Percentiles rank a stretch among this genome's conserved stretches.
Conservation (phyloP, 2,888 invertebrate genomes). For the Torymus auratus region DNA sequence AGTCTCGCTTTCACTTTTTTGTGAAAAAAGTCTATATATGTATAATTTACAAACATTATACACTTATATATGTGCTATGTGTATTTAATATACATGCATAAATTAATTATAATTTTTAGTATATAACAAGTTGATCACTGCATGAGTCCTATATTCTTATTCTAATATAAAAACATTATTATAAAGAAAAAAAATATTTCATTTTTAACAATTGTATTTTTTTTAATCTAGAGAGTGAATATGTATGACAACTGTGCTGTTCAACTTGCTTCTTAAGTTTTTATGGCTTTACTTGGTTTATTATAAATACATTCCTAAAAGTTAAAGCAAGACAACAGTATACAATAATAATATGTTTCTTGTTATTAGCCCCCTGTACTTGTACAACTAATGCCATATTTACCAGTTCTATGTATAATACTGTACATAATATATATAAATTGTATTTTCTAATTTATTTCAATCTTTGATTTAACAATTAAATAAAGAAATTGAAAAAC, state of each 20-base stretch:
- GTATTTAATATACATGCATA: conserved; percentile 1
- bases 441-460: conserved; percentile 16
- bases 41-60: not conserved
- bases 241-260: not conserved
- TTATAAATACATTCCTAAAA: conserved; percentile 6
- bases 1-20: conserved; percentile 29
- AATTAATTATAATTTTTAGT: not conserved
- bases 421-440: conserved; percentile 22
- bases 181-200: not conserved
- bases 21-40: conserved; percentile 10
- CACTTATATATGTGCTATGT: not conserved
- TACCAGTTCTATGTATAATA: conserved; percentile 8
- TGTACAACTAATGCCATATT: not conserved
- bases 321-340: conserved; percentile 15
- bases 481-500: conserved; percentile 12
- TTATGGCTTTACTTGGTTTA: not conserved
- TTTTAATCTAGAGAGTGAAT: not conserved
- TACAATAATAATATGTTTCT: conserved; percentile 14
- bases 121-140: conserved; percentile 12
- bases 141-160: not conserved
- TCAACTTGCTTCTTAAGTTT: conserved; percentile 13
- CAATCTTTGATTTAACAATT: conserved; percentile 29
- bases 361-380: not conserved
- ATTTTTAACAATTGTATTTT: not conserved
- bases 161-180: no score